These are phyloP conservation scores for Motacilla alba DNA, from an alignment of 2,113 vertebrate species.

Conservation along the genomic window DNA sequence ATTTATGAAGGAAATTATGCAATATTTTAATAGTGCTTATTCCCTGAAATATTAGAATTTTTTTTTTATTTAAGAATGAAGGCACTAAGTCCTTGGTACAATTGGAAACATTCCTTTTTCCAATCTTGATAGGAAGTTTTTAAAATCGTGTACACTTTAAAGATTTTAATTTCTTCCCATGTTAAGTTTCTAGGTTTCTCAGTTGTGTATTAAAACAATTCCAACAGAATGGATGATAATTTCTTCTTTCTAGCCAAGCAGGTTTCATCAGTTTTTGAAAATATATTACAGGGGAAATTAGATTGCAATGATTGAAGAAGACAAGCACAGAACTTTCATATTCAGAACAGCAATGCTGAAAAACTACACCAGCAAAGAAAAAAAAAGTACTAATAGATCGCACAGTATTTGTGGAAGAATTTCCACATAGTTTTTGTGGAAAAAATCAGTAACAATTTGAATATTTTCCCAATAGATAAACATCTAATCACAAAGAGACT, in stretches of 20 bases:
- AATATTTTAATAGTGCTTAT: background rate
- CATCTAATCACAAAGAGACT: background rate
- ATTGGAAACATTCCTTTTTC: background rate
- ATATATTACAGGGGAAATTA: accelerated
- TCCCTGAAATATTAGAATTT: background rate
- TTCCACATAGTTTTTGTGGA: background rate
- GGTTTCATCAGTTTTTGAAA: background rate
- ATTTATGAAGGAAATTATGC: background rate
- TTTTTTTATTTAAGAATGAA: too few relatives aligned
- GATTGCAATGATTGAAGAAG: background rate
- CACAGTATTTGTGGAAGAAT: background rate
- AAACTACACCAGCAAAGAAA: background rate
- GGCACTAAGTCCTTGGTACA: background rate
- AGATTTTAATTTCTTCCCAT: background rate
- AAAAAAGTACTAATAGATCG: background rate
- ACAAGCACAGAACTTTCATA: background rate
- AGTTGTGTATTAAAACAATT: background rate
- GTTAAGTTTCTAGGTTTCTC: background rate
- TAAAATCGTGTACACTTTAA: background rate
- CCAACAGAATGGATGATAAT: background rate
- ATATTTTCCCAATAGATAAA: background rate
- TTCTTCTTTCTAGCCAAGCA: background rate
- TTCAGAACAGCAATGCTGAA: background rate
- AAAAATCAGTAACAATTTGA: background rate
- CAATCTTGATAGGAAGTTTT: background rate